Percentiles rank a stretch among this genome's conserved stretches.
Evolutionary conservation across 2,888 invertebrate species (phyloP).

Genomic region (Mimachlamys varia): DNA sequence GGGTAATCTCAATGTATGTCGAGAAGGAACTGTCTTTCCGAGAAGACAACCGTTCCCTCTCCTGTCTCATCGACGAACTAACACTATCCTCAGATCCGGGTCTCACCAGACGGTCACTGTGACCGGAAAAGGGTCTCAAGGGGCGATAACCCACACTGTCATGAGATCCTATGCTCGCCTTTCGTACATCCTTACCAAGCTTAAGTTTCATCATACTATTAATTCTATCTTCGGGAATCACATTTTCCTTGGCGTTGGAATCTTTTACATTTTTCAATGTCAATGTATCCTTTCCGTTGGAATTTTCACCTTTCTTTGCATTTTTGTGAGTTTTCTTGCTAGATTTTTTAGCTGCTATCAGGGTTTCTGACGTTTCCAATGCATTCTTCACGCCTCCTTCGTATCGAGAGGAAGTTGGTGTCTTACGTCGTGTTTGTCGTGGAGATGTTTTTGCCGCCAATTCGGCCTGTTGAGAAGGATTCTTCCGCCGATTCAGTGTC

Average conservation of each 20-base stretch:
- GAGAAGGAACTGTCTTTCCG: background rate
- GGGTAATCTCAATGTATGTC: background rate
- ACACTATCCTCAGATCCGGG: slow-evolving; percentile 6
- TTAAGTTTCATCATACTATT: background rate
- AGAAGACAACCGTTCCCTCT: background rate
- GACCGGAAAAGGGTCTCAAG: background rate
- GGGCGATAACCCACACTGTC: background rate
- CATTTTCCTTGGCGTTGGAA: background rate
- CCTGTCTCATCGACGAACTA: background rate
- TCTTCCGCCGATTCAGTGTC: background rate
- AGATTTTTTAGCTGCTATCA: background rate
- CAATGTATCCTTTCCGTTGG: background rate
- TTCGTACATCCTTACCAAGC: background rate
- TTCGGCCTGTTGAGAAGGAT: background rate
- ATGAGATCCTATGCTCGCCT: background rate
- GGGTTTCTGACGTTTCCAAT: background rate
- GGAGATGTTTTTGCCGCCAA: background rate
- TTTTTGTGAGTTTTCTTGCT: background rate
- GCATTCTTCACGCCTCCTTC: background rate
- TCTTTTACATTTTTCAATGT: background rate
- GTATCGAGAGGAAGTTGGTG: background rate
- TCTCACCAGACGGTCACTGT: background rate
- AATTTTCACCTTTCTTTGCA: background rate
- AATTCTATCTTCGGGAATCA: background rate
- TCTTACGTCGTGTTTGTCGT: background rate